These are phyloP conservation scores for Hirtodrosophila cameraria DNA, from an alignment of 2,888 invertebrate species.

Conservation along the genomic window DNA sequence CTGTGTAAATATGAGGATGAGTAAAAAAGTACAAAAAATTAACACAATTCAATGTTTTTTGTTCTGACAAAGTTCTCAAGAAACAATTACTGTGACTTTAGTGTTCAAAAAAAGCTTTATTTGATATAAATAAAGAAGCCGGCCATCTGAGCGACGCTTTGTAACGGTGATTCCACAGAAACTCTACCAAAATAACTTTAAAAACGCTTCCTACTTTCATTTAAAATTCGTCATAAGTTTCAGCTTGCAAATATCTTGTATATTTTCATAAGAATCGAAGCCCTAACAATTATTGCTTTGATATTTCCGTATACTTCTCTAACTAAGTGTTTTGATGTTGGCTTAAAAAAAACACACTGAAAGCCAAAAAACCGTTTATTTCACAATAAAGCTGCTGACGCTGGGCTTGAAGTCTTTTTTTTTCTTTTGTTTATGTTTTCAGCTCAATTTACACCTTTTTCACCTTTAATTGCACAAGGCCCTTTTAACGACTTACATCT, in stretches of 20 bases:
- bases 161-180: too few species aligned
- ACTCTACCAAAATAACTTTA: too few species aligned
- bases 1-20: too few species aligned
- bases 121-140: too few species aligned
- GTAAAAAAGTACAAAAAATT: too few species aligned
- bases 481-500: slow-evolving; percentile 1
- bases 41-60: too few species aligned
- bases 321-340: slow-evolving; percentile 1
- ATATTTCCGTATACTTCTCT: background rate
- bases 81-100: too few species aligned
- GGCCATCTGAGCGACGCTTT: too few species aligned
- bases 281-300: background rate
- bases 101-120: background rate
- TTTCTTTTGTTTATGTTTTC: slow-evolving; percentile 3
- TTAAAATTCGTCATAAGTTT: background rate
- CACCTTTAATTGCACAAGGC: background rate
- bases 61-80: too few species aligned
- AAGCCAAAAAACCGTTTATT: background rate
- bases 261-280: background rate
- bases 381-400: background rate
- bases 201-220: background rate
- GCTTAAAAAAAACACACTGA: background rate
- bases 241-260: too few species aligned
- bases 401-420: too few species aligned
- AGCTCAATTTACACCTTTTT: background rate